Conservation (phyloP, 2,888 invertebrate species). For the Bugula neritina region DNA sequence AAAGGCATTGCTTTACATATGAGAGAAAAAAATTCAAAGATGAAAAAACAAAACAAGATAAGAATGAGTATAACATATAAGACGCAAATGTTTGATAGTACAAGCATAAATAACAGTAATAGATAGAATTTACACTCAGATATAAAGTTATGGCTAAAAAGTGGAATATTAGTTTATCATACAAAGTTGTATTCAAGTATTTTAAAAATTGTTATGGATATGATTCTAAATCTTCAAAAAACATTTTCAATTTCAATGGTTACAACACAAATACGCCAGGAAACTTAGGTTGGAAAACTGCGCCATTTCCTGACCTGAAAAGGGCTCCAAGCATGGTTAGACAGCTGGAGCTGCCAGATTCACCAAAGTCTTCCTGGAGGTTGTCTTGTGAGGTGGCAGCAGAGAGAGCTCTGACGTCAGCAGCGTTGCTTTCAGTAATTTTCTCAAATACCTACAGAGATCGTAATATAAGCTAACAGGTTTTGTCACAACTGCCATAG, state of each 20-base stretch:
- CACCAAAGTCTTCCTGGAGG: not conserved
- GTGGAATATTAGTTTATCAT: not conserved
- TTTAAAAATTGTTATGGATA: not conserved
- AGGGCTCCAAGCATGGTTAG: not conserved
- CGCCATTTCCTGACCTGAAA: not conserved
- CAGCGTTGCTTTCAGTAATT: not conserved
- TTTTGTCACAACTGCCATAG: too few species aligned
- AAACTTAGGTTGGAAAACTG: not conserved
- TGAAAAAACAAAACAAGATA: too few species aligned
- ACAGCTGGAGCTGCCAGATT: not conserved
- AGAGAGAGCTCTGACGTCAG: not conserved
- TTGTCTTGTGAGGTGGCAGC: not conserved
- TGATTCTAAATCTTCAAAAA: not conserved
- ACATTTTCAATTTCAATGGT: too few species aligned
- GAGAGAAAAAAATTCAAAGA: too few species aligned
- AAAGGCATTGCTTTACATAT: too few species aligned
- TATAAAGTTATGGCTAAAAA: not conserved
- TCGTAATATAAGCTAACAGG: too few species aligned
- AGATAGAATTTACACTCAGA: not conserved
- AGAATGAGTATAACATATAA: too few species aligned
- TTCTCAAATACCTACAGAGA: constrained; percentile 23
- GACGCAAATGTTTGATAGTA: too few species aligned
- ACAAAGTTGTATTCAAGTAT: not conserved
- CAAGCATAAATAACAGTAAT: too few species aligned
- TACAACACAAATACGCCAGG: too few species aligned